These are phyloP conservation scores for Chymomyza procnemis DNA, from an alignment of 2,888 invertebrate species.

Conservation along the genomic window DNA sequence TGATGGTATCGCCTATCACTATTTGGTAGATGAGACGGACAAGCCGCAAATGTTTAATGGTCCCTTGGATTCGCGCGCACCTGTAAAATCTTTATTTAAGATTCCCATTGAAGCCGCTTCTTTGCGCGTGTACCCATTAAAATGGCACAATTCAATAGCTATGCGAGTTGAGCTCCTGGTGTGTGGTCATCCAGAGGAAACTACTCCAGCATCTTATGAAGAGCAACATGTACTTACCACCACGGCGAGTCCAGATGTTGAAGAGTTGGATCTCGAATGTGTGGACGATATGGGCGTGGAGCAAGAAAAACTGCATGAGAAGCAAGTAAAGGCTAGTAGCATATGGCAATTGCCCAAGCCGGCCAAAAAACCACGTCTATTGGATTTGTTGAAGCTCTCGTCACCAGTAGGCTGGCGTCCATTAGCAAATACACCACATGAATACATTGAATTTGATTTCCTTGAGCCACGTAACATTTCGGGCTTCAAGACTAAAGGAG, in stretches of 20 bases:
- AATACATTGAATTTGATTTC: slow-evolving; percentile 89
- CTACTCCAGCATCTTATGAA: not conserved
- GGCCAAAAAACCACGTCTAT: slow-evolving; percentile 60
- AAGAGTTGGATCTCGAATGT: slow-evolving; percentile 79
- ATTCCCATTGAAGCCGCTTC: slow-evolving; percentile 87
- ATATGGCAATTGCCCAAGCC: slow-evolving; percentile 67
- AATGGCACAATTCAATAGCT: slow-evolving; percentile 86
- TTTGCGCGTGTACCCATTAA: slow-evolving; percentile 85
- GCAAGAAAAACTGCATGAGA: slow-evolving; percentile 81
- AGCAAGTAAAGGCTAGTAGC: slow-evolving; percentile 81
- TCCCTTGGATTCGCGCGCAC: slow-evolving; percentile 82
- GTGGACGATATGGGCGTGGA: slow-evolving; percentile 86
- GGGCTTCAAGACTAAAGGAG: slow-evolving; percentile 87
- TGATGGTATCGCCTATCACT: slow-evolving; percentile 82
- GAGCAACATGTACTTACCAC: slow-evolving; percentile 4
- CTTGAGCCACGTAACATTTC: slow-evolving; percentile 86
- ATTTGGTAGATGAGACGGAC: slow-evolving; percentile 80
- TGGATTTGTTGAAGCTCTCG: slow-evolving; percentile 75
- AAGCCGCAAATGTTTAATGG: slow-evolving; percentile 85
- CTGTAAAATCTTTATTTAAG: slow-evolving; percentile 83
- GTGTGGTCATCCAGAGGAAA: slow-evolving; percentile 78
- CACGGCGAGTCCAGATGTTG: not conserved
- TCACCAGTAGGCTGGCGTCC: slow-evolving; percentile 83
- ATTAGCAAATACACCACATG: slow-evolving; percentile 83
- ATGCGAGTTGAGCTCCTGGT: slow-evolving; percentile 87